phyloP scores from a whole-genome alignment of 2,797 vertebrate species.

The Parauchenoglanis punctatus region DNA sequence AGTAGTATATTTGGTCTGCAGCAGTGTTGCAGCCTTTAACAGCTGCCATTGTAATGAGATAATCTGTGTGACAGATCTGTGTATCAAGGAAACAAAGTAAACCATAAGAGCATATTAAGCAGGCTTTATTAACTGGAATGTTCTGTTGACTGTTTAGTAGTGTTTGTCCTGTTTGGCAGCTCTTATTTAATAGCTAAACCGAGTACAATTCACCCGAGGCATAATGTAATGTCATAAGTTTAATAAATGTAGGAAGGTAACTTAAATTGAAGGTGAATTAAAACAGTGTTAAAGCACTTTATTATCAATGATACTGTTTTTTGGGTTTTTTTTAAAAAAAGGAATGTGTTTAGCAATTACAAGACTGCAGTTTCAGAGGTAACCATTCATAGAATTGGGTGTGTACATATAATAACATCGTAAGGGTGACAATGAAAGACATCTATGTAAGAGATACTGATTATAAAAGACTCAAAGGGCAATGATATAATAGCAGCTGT shows the following conservation, averaged over 20 bases:
- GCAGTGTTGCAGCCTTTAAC: too few relatives aligned
- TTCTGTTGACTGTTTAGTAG: background rate
- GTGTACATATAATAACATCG: background rate
- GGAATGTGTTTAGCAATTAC: background rate
- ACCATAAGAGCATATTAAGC: background rate
- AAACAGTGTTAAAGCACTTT: background rate
- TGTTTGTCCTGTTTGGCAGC: background rate
- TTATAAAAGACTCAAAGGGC: background rate
- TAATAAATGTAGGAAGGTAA: background rate
- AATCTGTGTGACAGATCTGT: too few relatives aligned
- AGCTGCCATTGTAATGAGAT: too few relatives aligned
- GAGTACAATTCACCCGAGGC: background rate
- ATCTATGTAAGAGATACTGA: background rate
- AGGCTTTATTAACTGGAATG: background rate
- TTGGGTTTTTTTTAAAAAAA: background rate
- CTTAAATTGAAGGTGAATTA: too few relatives aligned
- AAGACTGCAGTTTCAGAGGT: background rate
- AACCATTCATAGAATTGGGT: background rate
- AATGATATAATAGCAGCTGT: background rate
- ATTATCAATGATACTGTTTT: background rate
- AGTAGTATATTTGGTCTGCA: too few relatives aligned
- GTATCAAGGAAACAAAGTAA: too few relatives aligned
- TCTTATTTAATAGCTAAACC: background rate
- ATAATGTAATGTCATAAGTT: background rate
- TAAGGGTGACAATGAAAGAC: background rate